Evolutionary conservation across 2,888 invertebrate genomes (phyloP), one percentile per base, ranked within the genome.

Genomic region (Conchocele bisecta): DNA sequence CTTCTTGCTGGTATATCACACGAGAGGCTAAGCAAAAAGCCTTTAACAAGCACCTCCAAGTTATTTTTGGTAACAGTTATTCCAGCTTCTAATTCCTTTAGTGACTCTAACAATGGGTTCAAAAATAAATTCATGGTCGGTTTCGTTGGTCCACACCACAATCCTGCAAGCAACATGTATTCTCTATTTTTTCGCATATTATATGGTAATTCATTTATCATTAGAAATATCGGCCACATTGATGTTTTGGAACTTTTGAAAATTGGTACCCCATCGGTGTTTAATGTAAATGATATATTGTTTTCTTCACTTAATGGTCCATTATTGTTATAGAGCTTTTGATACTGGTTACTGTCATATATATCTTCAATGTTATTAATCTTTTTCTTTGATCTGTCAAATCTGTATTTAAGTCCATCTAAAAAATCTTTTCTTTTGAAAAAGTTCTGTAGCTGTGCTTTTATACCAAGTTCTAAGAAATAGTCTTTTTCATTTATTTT

Each of bases 1-100:
- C 56, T 56, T 41, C 61, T 61, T 37, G 68, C 68, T 17, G 68
- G 68, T 20, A 60, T 28, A n/a, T 68, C 68, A 61, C 54, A 54
- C n/a, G 68, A 48, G 15, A 61, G 7, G 15, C 35, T 24, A 48
- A 17, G 29, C n/a, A 61, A 42, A 17, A 44, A 28, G 13, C 33
- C 63, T 42, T 37, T 29, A 28, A 31, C 15, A 6, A 9, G 2
- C 13, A n/a, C n/a, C n/a, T n/a, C n/a, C n/a, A n/a, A n/a, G n/a
- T n/a, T n/a, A n/a, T 54, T 26, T 13, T 15, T 35, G 13, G 57
- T 22, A 3, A 15, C 35, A 11, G 7, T 5, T 1, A 54, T 31
- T 20, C 56, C 60, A 2, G 50, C 59, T 28, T 58, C 48, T 17
- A 64, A 22, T 17, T 42, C 29, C 4, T 44, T n/a, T 7, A 70